A percentile compares a stretch with the other conserved stretches of the same genome.
Conservation (phyloP, 2,113 vertebrate species). For the Plectropomus leopardus region DNA sequence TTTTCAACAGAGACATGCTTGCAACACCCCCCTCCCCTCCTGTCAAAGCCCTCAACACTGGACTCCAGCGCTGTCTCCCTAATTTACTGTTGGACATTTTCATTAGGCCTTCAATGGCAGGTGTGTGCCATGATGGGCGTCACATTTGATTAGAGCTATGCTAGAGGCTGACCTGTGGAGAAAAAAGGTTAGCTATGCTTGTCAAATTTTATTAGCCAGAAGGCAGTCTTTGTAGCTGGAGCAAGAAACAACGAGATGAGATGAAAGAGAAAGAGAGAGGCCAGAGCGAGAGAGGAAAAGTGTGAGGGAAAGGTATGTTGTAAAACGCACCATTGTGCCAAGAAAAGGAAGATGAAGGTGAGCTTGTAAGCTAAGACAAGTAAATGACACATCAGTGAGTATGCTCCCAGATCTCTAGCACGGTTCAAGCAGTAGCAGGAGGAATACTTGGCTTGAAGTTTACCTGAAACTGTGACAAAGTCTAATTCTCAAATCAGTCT, state of each 20-base stretch:
- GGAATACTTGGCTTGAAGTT: constrained; percentile 26
- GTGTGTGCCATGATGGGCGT: constrained; percentile 77
- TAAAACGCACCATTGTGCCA: constrained; percentile 17
- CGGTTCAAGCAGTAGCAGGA: not conserved
- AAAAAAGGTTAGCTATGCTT: constrained; percentile 82
- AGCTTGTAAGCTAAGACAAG: constrained; percentile 25
- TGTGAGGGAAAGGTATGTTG: constrained; percentile 17
- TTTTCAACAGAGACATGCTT: constrained; percentile 22
- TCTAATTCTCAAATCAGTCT: constrained; percentile 18
- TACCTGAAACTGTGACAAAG: constrained; percentile 26
- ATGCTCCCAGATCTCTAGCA: not conserved
- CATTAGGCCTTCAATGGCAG: constrained; percentile 80
- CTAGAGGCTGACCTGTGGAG: constrained; percentile 78
- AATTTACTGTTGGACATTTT: constrained; percentile 81
- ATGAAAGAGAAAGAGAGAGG: constrained; percentile 63
- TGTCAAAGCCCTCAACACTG: constrained; percentile 45
- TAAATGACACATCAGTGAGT: constrained; percentile 31
- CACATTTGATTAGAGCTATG: constrained; percentile 80
- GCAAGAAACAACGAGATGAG: constrained; percentile 57
- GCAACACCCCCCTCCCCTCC: not conserved
- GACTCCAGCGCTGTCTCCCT: constrained; percentile 60
- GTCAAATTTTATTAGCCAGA: constrained; percentile 81
- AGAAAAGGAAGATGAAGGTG: constrained; percentile 38
- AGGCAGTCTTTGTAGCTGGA: constrained; percentile 64
- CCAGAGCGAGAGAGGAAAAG: constrained; percentile 16